Percentiles rank a stretch among this genome's conserved stretches.
These are phyloP conservation scores for Nasonovia ribisnigri DNA, from an alignment of 2,888 invertebrate species.

Conservation along the genomic window DNA sequence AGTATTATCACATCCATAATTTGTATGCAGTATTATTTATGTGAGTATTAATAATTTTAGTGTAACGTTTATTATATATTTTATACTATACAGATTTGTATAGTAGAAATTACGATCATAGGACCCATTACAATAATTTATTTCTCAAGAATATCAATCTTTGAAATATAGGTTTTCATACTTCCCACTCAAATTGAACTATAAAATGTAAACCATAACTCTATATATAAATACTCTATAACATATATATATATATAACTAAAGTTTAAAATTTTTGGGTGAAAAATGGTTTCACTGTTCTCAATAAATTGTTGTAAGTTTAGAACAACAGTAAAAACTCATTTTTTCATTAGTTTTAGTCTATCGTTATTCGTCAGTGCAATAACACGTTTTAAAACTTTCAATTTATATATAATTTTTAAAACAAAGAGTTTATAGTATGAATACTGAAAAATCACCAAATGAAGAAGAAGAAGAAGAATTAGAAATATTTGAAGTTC, in stretches of 20 bases:
- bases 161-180: background rate
- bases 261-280: background rate
- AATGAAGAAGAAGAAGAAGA: background rate
- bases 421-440: background rate
- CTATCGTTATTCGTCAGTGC: background rate
- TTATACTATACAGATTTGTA: background rate
- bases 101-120: background rate
- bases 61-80: background rate
- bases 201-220: background rate
- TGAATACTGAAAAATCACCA: background rate
- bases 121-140: background rate
- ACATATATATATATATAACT: background rate
- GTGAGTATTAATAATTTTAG: background rate
- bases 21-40: background rate
- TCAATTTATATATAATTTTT: background rate
- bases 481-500: too few species aligned
- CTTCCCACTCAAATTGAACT: background rate
- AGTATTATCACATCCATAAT: background rate
- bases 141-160: background rate
- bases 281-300: background rate
- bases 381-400: background rate
- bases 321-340: background rate
- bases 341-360: background rate
- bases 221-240: background rate
- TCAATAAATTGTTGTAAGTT: background rate